Conservation (phyloP, 1,140 invertebrate species). For the Caenorhabditis briggsae region DNA sequence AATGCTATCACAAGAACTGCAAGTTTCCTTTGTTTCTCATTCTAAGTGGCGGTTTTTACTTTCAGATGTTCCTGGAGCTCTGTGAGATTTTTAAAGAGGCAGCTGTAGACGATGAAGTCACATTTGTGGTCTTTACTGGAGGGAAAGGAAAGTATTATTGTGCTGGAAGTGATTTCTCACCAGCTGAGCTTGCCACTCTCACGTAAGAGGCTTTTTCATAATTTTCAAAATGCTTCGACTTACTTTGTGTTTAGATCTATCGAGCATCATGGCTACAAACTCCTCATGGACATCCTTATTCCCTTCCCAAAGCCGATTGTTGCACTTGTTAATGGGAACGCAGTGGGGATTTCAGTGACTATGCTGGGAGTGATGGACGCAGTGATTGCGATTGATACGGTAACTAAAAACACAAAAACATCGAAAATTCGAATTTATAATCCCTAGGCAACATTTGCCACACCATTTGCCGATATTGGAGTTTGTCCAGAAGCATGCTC, state of each 20-base stretch:
- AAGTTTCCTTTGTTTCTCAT: neutral
- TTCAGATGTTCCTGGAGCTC: constrained; percentile 43
- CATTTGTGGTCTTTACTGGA: constrained; percentile 54
- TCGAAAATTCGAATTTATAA: neutral
- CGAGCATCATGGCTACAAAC: constrained; percentile 42
- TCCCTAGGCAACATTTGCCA: constrained; percentile 48
- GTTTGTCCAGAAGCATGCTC: constrained; percentile 57
- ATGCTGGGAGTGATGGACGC: constrained; percentile 54
- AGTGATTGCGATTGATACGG: constrained; percentile 55
- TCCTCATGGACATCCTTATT: constrained; percentile 59
- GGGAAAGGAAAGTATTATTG: constrained; percentile 38
- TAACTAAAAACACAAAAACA: neutral
- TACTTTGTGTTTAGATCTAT: neutral
- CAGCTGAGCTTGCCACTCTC: constrained; percentile 37
- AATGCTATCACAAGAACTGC: constrained; percentile 23
- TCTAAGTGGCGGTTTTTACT: neutral
- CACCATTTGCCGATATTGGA: constrained; percentile 57
- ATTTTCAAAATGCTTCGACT: neutral
- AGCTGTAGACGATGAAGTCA: constrained; percentile 40
- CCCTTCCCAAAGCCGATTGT: constrained; percentile 52
- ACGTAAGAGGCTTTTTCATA: neutral
- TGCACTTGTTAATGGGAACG: constrained; percentile 58
- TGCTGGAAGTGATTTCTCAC: constrained; percentile 55
- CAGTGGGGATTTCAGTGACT: constrained; percentile 56
- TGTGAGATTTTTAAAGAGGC: constrained; percentile 40